Evolutionary conservation across 2,797 vertebrate species (phyloP).

Genomic region (Enteromius viviparus): DNA sequence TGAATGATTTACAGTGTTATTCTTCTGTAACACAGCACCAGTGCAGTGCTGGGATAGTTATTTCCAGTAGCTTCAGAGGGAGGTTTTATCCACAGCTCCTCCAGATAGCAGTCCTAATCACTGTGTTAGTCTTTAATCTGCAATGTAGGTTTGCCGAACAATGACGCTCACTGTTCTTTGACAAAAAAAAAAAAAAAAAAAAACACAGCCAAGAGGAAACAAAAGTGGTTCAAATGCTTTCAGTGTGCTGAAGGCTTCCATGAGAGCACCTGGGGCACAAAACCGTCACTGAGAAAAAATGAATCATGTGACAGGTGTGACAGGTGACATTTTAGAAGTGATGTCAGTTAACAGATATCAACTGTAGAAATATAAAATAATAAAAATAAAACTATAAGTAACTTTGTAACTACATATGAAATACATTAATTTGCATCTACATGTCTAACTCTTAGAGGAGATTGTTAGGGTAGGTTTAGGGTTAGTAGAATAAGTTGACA

Average conservation of each 20-base stretch:
- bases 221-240: conserved; percentile 65
- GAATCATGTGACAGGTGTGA: conserved; percentile 52
- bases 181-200: conserved; percentile 57
- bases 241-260: conserved; percentile 61
- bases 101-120: conserved; percentile 36
- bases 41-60: background rate
- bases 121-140: conserved; percentile 47
- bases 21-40: conserved; percentile 17
- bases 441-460: too few species aligned
- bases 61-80: conserved; percentile 15
- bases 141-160: conserved; percentile 53
- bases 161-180: conserved; percentile 51
- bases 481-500: too few species aligned
- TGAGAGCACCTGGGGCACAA: conserved; percentile 44
- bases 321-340: conserved; percentile 42
- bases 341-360: background rate
- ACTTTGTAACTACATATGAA: too few species aligned
- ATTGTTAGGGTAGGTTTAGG: too few species aligned
- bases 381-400: too few species aligned
- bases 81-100: background rate
- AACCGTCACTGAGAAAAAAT: conserved; percentile 57
- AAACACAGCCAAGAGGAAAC: conserved; percentile 49
- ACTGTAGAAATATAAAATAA: background rate
- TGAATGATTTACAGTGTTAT: conserved; percentile 27
- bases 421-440: too few species aligned